Evolutionary conservation across 1,140 invertebrate species (phyloP), one percentile per base, ranked within the genome.

Genomic region (Habropoda laboriosa): DNA sequence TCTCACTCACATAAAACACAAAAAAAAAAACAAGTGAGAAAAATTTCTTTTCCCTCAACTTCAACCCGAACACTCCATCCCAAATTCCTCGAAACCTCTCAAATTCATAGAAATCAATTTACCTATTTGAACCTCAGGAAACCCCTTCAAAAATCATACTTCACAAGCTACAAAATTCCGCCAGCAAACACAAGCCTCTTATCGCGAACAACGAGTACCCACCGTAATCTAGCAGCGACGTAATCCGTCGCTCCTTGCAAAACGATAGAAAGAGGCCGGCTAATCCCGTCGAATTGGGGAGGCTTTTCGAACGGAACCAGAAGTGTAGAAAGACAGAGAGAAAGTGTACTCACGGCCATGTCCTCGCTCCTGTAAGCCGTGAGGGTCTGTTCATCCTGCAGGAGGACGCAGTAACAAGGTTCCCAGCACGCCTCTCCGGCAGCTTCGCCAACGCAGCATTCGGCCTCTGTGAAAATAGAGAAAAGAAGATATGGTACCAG

Each of bases 331-430:
- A n/a, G 55, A 60, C 60, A 45, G 68, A 24, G 55, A 55, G 64
- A 63, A 53, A 66, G 73, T 63, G 80, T 90, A 96, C 96, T 96
- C 90, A 97, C 96, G 92, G 96, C 96, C 93, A 98, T 96, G 92
- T 98, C 97, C 93, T 98, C 97, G 90, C 96, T 97, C 81, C 96
- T 95, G 90, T 97, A 97, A 51, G 96, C 96, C 12, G 97, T 97
- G 89, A 98, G 95, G 40, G 96, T 96, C 88, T 96, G 96, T 80
- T 97, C 95, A 90, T 97, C 96, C 92, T 97, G 97, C 53, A 97
- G 95, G 71, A 98, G 94, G 38, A 98, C 97, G 92, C 97, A 97
- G 93, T 97, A 98, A 88, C 96, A 96, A 8, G 97, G 97, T 90
- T 97, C 96, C 97, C 97, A 98, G 45, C 95, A 94, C 73, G 94